Evolutionary conservation across 1,140 invertebrate genomes (phyloP).

Genomic region (Drosophila chauvacae): DNA sequence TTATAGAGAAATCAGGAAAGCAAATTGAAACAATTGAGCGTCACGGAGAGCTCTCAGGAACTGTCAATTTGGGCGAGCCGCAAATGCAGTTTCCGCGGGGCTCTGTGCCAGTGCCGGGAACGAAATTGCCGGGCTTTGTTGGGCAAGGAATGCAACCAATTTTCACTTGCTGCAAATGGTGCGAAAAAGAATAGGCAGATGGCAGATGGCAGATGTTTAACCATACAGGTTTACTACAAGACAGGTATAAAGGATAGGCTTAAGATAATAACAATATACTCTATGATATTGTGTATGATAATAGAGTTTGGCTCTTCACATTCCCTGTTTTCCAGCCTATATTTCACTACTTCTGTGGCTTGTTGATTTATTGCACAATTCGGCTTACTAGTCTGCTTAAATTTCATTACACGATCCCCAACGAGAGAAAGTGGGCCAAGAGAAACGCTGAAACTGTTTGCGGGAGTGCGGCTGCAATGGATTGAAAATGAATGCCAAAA

Average conservation of each 20-base stretch:
- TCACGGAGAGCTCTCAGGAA: conserved; percentile 25
- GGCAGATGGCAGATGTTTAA: conserved; percentile 18
- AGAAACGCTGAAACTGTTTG: not conserved
- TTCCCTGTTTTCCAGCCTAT: conserved; percentile 39
- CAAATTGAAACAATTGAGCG: conserved; percentile 70
- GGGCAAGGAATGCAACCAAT: conserved; percentile 28
- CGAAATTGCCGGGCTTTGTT: conserved; percentile 40
- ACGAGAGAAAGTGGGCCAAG: conserved; percentile 52
- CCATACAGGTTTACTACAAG: too few species aligned
- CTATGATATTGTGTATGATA: not conserved
- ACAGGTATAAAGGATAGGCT: not conserved
- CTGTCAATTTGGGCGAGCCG: conserved; percentile 47
- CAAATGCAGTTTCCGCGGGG: conserved; percentile 31
- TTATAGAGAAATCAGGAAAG: conserved; percentile 60
- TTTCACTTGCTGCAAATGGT: conserved; percentile 26
- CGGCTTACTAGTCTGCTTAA: conserved; percentile 75
- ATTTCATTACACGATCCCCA: conserved; percentile 76
- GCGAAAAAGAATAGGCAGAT: conserved; percentile 41
- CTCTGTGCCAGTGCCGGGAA: conserved; percentile 21
- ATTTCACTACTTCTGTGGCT: conserved; percentile 72
- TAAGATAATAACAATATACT: not conserved
- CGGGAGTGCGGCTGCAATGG: conserved; percentile 11
- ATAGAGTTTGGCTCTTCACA: not conserved
- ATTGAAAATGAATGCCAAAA: conserved; percentile 76
- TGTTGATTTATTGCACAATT: conserved; percentile 73